Conservation (phyloP, 2,113 vertebrate species). For the Montifringilla adamsi region DNA sequence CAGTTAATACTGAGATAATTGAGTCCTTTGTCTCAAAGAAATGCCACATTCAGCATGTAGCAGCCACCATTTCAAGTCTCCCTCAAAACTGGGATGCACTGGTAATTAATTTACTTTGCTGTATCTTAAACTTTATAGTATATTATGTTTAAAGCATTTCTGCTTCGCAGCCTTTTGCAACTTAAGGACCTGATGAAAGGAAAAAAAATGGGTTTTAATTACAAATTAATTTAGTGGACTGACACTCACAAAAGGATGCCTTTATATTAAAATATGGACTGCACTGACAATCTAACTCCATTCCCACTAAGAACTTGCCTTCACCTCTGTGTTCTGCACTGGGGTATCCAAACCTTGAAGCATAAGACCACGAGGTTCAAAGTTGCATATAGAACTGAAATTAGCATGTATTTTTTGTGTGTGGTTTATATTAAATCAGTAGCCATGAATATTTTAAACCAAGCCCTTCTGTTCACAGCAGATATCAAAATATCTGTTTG, state of each 20-base stretch:
- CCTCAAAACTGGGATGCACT: background rate
- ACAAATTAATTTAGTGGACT: background rate
- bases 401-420: background rate
- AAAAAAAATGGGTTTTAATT: background rate
- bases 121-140: background rate
- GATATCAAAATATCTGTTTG: background rate
- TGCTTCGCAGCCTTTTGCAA: background rate
- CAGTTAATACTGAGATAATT: background rate
- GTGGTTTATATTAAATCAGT: rapidly evolving
- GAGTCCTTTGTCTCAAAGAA: background rate
- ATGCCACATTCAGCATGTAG: background rate
- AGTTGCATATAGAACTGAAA: background rate
- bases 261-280: background rate
- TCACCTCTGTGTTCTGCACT: background rate
- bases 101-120: background rate
- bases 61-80: background rate
- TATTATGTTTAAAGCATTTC: background rate
- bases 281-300: background rate
- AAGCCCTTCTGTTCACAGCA: background rate
- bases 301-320: background rate
- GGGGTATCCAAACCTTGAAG: background rate
- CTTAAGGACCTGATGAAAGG: background rate
- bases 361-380: rapidly evolving
- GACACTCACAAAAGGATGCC: background rate
- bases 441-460: background rate